Evolutionary conservation across 2,113 vertebrate species (phyloP), one percentile per base, ranked within the genome.

Genomic region (Entomyzon cyanotis): DNA sequence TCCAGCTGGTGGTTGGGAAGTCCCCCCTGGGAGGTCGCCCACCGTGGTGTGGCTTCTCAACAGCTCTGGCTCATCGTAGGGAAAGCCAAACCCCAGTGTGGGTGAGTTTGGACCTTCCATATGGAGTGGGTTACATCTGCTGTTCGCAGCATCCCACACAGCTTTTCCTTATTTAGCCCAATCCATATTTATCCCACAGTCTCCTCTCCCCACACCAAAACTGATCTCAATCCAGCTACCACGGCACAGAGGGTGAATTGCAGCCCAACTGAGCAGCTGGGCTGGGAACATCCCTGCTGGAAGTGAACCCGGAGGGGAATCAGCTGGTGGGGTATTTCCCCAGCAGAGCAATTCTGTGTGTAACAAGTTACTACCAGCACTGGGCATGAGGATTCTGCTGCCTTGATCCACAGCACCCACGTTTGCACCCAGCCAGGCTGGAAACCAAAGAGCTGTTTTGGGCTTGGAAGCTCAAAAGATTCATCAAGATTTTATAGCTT

Each of bases 91-190:
- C 5, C 60, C 46, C 87, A 37, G 78, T 3, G 21, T 4, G 84
- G 87, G 78, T 8, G 84, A 75, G 56, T 53, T 91, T 76, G 67
- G 93, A 37, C 94, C 90, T 59, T 55, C 35, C 65, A 33, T 31
- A 41, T 5, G 2, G 92, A 70, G 90, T 47, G 81, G 93, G 87
- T 59, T 78, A 41, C 74, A 16, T 60, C 50, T 5, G 3, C 81
- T 93, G 87, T 41, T 95, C 2, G 2, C 96, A 89, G 84, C 93
- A 84, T 78, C 96, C 93, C 93, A 93, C 90, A 2, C 90, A 68
- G 92, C 92, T 47, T 42, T 84, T 53, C 96, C 87, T 89, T n/a
- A 91, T 96, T 95, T 93, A 96, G 89, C 74, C 81, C 11, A 0
- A 42, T 19, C 77, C 52, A 5, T 71, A 75, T 93, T 94, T 94